These are phyloP conservation scores for Eupleurogrammus muticus DNA, from an alignment of 2,797 vertebrate species.

Conservation along the genomic window DNA sequence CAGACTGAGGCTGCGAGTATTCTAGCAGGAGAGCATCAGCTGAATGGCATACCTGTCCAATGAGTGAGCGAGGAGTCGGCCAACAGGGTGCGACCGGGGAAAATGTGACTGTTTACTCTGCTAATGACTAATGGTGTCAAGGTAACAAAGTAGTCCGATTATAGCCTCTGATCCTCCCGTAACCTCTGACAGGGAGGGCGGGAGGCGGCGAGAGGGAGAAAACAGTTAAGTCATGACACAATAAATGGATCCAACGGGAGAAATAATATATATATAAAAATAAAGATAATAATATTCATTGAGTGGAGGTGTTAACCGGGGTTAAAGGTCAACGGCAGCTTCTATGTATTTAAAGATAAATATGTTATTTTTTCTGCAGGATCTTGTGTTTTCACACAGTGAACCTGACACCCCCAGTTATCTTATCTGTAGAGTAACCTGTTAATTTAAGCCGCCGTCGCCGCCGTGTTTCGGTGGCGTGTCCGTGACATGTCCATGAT, in stretches of 20 bases:
- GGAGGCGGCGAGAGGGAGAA: conserved; percentile 5
- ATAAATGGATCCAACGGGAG: conserved; percentile 11
- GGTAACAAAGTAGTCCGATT: conserved; percentile 66
- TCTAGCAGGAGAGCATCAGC: conserved; percentile 13
- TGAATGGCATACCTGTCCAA: conserved; percentile 58
- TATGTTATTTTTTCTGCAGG: not conserved
- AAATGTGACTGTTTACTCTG: conserved; percentile 67
- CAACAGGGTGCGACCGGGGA: conserved; percentile 67
- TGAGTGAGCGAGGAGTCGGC: conserved; percentile 55
- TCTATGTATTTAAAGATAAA: not conserved
- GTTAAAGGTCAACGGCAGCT: not conserved
- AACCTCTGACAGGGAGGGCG: conserved; percentile 49
- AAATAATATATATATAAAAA: not conserved
- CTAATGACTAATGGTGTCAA: conserved; percentile 76
- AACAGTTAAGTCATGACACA: conserved; percentile 23
- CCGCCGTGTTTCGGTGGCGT: conserved; percentile 9
- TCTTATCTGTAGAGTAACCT: conserved; percentile 48
- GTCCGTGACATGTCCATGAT: conserved; percentile 25
- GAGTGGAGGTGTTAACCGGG: not conserved
- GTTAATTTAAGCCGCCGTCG: conserved; percentile 58
- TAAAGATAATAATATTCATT: conserved; percentile 14
- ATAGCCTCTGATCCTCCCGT: conserved; percentile 57
- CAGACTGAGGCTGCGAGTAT: conserved; percentile 24
- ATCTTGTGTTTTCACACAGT: conserved; percentile 24
- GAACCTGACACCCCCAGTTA: conserved; percentile 49